Conservation (phyloP, 2,797 vertebrate genomes). For the Cirrhinus mrigala region DNA sequence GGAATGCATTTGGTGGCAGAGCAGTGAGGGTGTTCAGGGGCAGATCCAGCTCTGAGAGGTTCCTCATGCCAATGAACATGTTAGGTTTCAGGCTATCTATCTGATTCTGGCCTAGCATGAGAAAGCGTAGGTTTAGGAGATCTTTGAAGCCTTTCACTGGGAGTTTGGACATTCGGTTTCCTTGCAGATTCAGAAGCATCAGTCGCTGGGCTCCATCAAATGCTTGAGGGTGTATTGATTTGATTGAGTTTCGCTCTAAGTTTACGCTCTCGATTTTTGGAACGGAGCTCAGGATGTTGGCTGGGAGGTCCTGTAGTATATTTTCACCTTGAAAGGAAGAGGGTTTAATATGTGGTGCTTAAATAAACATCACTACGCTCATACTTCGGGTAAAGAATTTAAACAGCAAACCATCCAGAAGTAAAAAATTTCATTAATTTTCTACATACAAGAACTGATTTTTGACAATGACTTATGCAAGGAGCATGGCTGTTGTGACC, state of each 20-base stretch:
- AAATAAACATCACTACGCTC: background rate
- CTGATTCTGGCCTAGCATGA: conserved; percentile 82
- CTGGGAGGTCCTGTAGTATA: conserved; percentile 72
- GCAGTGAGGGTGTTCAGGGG: conserved; percentile 74
- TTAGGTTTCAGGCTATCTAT: conserved; percentile 73
- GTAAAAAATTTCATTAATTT: too few relatives aligned
- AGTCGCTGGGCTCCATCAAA: conserved; percentile 75
- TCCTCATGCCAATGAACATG: conserved; percentile 78
- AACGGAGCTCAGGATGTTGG: conserved; percentile 67
- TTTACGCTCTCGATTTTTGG: conserved; percentile 78
- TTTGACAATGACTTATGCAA: too few relatives aligned
- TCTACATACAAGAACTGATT: too few relatives aligned
- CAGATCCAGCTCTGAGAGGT: conserved; percentile 80
- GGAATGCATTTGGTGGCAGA: conserved; percentile 75
- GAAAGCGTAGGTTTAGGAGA: conserved; percentile 80
- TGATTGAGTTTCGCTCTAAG: conserved; percentile 79
- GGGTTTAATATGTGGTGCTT: background rate
- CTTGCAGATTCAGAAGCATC: conserved; percentile 79
- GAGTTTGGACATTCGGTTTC: conserved; percentile 76
- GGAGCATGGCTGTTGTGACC: too few relatives aligned
- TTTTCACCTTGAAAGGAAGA: conserved; percentile 75
- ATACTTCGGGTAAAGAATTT: background rate
- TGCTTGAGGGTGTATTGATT: conserved; percentile 74
- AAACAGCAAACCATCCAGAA: too few relatives aligned
- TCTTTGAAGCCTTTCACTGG: conserved; percentile 76